These are phyloP conservation scores for Chaetorhynchus papuensis DNA, from an alignment of 2,113 vertebrate species.

Conservation along the genomic window DNA sequence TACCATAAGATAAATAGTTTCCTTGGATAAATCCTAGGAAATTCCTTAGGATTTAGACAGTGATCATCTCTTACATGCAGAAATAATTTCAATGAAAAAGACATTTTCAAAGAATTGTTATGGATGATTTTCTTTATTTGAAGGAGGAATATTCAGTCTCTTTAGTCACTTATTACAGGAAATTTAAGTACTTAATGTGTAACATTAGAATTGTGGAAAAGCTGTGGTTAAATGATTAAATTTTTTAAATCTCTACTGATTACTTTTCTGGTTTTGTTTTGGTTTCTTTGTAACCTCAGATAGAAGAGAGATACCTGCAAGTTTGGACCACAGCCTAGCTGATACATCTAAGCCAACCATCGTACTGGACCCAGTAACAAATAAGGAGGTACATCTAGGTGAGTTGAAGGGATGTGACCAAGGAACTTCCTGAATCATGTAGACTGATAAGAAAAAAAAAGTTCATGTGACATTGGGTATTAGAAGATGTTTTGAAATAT, in stretches of 20 bases:
- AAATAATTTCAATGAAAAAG: not conserved
- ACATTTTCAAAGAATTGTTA: not conserved
- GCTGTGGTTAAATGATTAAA: not conserved
- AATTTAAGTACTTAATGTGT: not conserved
- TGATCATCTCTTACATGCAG: not conserved
- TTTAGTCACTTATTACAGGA: not conserved
- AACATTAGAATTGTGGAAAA: not conserved
- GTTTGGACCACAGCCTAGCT: not conserved
- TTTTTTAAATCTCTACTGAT: not conserved
- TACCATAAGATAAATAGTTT: not conserved
- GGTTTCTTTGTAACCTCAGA: conserved; percentile 31
- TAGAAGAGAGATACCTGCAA: not conserved
- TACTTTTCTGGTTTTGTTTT: not conserved
- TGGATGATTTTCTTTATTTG: not conserved
- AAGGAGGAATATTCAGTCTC: not conserved
- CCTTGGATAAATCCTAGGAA: not conserved
- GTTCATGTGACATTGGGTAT: not conserved
- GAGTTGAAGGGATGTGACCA: conserved; percentile 8
- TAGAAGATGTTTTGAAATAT: not conserved
- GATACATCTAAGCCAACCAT: conserved; percentile 37
- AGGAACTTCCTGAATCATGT: not conserved
- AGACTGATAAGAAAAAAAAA: not conserved
- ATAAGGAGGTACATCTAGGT: conserved; percentile 58
- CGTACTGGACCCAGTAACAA: conserved; percentile 60
- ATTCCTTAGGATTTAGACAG: not conserved